A percentile compares a stretch with the other conserved stretches of the same genome.
These are phyloP conservation scores for Amiota communis DNA, from an alignment of 2,888 invertebrate genomes.

Conservation along the genomic window DNA sequence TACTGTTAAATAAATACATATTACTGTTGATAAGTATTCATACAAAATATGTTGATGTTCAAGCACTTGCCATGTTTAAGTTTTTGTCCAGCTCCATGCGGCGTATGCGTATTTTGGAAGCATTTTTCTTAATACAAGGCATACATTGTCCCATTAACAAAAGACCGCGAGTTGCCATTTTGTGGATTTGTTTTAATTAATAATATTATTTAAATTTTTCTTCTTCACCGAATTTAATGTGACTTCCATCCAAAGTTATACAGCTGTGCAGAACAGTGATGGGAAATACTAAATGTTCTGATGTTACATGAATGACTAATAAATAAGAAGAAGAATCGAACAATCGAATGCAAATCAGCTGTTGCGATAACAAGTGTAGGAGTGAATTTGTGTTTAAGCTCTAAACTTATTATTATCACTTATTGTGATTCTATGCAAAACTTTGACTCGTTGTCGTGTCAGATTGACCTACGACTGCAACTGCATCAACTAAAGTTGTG, in stretches of 20 bases:
- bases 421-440: slow-evolving; percentile 1
- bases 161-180: slow-evolving; percentile 74
- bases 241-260: not conserved
- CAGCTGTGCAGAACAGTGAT: not conserved
- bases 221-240: not conserved
- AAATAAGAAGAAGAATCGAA: no score
- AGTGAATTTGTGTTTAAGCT: not conserved
- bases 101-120: slow-evolving; percentile 85
- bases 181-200: slow-evolving; percentile 35
- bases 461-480: not conserved
- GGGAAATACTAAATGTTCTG: no score
- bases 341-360: not conserved
- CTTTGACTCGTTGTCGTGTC: not conserved
- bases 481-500: not conserved
- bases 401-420: not conserved
- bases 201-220: slow-evolving; percentile 26
- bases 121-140: slow-evolving; percentile 84
- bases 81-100: slow-evolving; percentile 83
- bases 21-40: no score
- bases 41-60: not conserved
- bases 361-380: slow-evolving; percentile 17
- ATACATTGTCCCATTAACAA: slow-evolving; percentile 85
- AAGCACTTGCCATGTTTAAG: slow-evolving; percentile 81
- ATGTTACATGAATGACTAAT: no score
- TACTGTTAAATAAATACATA: slow-evolving; percentile 77